A percentile compares a stretch with the other conserved stretches of the same genome.
Evolutionary conservation across 92 coral and sea anemone genomes (phyloP).

Genomic region (Paramuricea clavata): DNA sequence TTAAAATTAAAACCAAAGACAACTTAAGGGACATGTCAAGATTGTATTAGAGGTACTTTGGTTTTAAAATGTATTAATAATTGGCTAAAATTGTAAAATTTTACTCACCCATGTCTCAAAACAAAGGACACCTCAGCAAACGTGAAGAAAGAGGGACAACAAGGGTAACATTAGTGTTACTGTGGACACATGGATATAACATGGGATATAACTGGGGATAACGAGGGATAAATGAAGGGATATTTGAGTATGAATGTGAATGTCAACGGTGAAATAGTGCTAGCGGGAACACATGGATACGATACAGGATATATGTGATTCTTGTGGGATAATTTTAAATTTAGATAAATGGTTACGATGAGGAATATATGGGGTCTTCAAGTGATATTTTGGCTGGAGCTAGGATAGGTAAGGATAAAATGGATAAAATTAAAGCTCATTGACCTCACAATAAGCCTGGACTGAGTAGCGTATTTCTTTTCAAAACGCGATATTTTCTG

Average conservation of each 20-base stretch:
- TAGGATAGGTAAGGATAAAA: too few relatives aligned
- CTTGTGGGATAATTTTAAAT: too few relatives aligned
- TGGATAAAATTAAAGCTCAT: not conserved
- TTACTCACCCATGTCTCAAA: slow-evolving; percentile 1
- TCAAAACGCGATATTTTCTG: not conserved
- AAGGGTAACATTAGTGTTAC: not conserved
- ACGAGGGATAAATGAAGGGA: too few relatives aligned
- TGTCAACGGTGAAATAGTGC: not conserved
- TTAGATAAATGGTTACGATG: too few relatives aligned
- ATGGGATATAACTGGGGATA: not conserved
- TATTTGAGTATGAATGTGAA: not conserved
- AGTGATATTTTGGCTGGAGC: too few relatives aligned
- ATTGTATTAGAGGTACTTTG: not conserved
- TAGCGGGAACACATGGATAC: not conserved
- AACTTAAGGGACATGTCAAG: not conserved
- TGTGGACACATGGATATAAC: not conserved
- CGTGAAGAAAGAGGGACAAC: slow-evolving; percentile 8
- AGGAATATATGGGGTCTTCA: too few relatives aligned
- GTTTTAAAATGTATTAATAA: not conserved
- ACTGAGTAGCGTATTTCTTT: not conserved
- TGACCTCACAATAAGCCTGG: not conserved
- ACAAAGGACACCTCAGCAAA: slow-evolving; percentile 32
- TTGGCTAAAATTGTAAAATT: not conserved
- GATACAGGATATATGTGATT: too few relatives aligned
- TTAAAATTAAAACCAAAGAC: not conserved